Evolutionary conservation across 2,797 vertebrate genomes (phyloP).

Genomic region (Capromys pilorides): DNA sequence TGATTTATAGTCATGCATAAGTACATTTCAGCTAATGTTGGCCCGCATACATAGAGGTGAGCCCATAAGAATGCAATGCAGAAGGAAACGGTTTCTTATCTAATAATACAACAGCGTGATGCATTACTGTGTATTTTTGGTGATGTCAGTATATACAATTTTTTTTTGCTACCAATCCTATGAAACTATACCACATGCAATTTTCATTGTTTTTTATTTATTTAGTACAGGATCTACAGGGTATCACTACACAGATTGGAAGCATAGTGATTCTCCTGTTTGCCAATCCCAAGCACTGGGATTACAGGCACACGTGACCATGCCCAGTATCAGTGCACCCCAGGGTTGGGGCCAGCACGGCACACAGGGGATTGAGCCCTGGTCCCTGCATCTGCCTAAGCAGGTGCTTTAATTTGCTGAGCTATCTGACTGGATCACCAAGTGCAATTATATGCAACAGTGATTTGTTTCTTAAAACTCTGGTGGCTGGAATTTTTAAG

Average conservation of each 20-base stretch:
- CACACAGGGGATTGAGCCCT: too few species aligned
- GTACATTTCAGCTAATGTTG: neutral
- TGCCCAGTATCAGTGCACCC: too few species aligned
- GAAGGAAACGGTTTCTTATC: neutral
- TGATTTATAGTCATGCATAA: neutral
- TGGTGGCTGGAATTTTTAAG: neutral
- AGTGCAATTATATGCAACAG: neutral
- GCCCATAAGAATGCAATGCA: neutral
- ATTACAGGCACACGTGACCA: too few species aligned
- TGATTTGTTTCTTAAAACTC: neutral
- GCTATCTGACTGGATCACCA: too few species aligned
- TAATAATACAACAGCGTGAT: neutral
- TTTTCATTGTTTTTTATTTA: too few species aligned
- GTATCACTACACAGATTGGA: too few species aligned
- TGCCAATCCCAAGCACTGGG: too few species aligned
- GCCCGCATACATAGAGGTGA: neutral
- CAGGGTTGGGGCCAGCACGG: too few species aligned
- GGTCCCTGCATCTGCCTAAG: too few species aligned
- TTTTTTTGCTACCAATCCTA: neutral
- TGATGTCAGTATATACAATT: neutral
- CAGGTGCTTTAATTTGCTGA: too few species aligned
- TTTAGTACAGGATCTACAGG: too few species aligned
- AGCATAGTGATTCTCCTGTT: too few species aligned
- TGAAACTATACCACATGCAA: neutral
- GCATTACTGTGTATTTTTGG: neutral